phyloP scores from a whole-genome alignment of 2,797 vertebrate species.

The Cephalopachus bancanus region DNA sequence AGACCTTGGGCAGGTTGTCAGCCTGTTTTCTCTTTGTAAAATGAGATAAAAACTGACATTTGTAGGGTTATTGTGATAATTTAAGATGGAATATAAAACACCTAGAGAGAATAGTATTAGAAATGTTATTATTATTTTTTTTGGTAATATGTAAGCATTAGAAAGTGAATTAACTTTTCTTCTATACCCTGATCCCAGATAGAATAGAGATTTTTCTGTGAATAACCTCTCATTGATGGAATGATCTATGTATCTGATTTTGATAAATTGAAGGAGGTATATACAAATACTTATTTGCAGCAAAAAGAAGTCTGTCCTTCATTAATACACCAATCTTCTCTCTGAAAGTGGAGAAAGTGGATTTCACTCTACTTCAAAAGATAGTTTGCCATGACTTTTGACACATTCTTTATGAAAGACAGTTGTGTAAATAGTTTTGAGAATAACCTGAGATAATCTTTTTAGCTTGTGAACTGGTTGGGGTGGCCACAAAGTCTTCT shows the following conservation, averaged over 20 bases:
- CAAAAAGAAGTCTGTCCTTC: neutral
- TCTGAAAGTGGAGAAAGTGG: neutral
- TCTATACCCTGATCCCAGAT: neutral
- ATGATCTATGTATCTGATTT: neutral
- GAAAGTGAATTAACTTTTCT: neutral
- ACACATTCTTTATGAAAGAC: neutral
- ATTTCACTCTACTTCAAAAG: neutral
- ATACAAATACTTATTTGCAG: neutral
- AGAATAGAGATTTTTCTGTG: neutral
- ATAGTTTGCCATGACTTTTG: neutral
- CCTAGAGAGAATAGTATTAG: neutral
- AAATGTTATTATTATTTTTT: neutral
- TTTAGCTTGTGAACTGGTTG: neutral
- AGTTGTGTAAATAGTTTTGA: neutral
- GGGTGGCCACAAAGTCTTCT: neutral
- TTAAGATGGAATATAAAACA: neutral
- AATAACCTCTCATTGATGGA: neutral
- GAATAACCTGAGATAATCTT: neutral
- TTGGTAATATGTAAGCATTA: neutral
- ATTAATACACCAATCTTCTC: neutral
- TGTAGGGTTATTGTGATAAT: neutral
- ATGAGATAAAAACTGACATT: neutral
- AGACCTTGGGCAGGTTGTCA: neutral
- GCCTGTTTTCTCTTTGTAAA: neutral
- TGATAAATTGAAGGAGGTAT: neutral